Base-by-base conservation (phyloP, 2,888 invertebrate species). In the Acanthosoma haemorrhoidale region DNA sequence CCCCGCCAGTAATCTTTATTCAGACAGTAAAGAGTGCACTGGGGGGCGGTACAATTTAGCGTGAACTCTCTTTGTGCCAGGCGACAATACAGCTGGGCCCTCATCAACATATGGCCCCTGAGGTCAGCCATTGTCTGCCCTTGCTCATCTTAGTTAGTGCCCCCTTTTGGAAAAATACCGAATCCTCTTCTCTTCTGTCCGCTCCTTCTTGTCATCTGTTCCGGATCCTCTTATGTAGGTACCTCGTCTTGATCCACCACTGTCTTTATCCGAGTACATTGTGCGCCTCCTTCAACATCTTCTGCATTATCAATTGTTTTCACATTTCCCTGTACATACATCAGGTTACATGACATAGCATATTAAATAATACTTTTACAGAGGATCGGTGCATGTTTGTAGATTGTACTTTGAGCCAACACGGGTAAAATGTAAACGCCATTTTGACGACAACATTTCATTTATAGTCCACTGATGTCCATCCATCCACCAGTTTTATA, bases 1-100 rank as follows among this genome's bases (percentile, higher is more conserved):
- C n/a, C n/a, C n/a, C n/a, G 21, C 11, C 9, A 51, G 51, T 51
- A 51, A 51, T 51, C n/a, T 29, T 51, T 21, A 51, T 51, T n/a
- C n/a, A n/a, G n/a, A n/a, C n/a, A 13, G 4, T 51, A 25, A 51
- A 51, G 51, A 51, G 51, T 51, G 51, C 25, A 51, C 51, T n/a
- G 51, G 51, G 51, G n/a, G 29, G 21, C 51, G 2, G 60, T 60
- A 60, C 60, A 60, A 60, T 60, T 60, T 60, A 60, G 60, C 60
- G 60, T 60, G 60, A 60, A 60, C 18, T 36, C 3, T 16, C 60
- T 60, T 34, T 60, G 32, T 32, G 6, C n/a, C 8, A 1, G 2
- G 2, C 4, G 34, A 60, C 16, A 32, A 34, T 32, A 3, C 25
- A 2, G 13, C 15, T 11, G 38, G 9, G 38, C 32, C 60, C 59